A percentile compares a stretch with the other conserved stretches of the same genome.
These are phyloP conservation scores for Potamarius usumacintae DNA, from an alignment of 2,113 vertebrate genomes.

Conservation along the genomic window DNA sequence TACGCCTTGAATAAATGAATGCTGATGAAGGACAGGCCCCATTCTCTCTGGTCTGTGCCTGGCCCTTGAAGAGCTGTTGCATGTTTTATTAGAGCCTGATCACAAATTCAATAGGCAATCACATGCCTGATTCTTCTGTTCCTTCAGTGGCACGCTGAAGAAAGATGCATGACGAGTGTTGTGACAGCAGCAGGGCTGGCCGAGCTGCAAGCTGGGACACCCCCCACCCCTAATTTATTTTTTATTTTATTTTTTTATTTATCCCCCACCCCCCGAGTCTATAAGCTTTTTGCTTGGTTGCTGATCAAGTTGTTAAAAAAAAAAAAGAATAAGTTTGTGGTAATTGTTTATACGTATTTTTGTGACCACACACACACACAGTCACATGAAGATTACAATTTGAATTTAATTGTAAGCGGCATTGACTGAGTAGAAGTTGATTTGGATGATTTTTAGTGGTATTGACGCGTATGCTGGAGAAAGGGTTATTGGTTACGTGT, in stretches of 20 bases:
- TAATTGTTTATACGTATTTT: neutral
- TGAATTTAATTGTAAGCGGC: neutral
- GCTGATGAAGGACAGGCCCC: slow-evolving; percentile 41
- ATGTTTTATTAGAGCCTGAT: slow-evolving; percentile 34
- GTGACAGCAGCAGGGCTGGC: neutral
- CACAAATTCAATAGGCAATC: slow-evolving; percentile 44
- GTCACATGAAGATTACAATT: neutral
- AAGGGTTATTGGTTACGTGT: neutral
- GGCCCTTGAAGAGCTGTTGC: slow-evolving; percentile 35
- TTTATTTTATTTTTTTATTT: neutral
- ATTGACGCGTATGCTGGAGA: neutral
- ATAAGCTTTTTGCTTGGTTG: neutral
- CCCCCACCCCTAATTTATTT: neutral
- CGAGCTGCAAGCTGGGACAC: neutral
- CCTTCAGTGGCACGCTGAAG: slow-evolving; percentile 4
- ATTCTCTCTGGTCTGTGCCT: slow-evolving; percentile 27
- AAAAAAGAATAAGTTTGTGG: neutral
- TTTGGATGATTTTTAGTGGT: neutral
- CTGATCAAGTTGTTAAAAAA: neutral
- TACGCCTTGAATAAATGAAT: slow-evolving; percentile 42
- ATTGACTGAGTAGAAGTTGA: neutral
- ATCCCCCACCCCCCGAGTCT: no score
- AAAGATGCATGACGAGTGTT: slow-evolving; percentile 8
- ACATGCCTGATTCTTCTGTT: slow-evolving; percentile 25
- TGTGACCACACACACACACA: neutral